Evolutionary conservation across 2,888 invertebrate genomes (phyloP).

Genomic region (Dorcus hopei): DNA sequence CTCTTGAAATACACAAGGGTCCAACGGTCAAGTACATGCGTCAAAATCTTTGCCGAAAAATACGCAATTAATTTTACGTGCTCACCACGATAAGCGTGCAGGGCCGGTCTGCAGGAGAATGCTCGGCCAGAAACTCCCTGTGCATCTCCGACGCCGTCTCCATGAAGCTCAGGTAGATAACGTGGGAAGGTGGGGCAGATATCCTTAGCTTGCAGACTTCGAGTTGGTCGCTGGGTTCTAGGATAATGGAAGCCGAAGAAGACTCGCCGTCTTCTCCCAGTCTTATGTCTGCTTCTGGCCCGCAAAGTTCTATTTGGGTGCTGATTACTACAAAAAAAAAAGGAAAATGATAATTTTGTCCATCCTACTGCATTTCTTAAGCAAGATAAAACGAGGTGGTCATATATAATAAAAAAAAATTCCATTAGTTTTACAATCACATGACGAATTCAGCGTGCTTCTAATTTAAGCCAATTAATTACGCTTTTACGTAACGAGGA

Average conservation of each 20-base stretch:
- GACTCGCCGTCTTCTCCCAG: constrained; percentile 28
- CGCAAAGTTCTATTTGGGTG: background rate
- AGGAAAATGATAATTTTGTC: no score
- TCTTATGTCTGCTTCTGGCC: constrained; percentile 22
- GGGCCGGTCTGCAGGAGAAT: constrained; percentile 21
- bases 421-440: no score
- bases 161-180: constrained; percentile 32
- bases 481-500: no score
- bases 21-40: background rate
- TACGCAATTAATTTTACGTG: constrained; percentile 14
- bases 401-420: no score
- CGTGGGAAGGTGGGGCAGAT: constrained; percentile 36
- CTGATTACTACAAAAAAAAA: background rate
- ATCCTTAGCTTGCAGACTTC: constrained; percentile 33
- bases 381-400: no score
- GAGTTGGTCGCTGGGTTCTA: constrained; percentile 24
- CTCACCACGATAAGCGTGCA: constrained; percentile 39
- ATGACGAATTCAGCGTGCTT: no score
- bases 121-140: constrained; percentile 17
- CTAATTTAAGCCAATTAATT: no score
- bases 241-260: constrained; percentile 29
- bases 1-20: background rate
- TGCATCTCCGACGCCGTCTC: constrained; percentile 10
- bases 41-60: background rate
- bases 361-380: no score